These are phyloP conservation scores for Poecilobothrus nobilitatus DNA, from an alignment of 2,888 invertebrate species.

Conservation along the genomic window DNA sequence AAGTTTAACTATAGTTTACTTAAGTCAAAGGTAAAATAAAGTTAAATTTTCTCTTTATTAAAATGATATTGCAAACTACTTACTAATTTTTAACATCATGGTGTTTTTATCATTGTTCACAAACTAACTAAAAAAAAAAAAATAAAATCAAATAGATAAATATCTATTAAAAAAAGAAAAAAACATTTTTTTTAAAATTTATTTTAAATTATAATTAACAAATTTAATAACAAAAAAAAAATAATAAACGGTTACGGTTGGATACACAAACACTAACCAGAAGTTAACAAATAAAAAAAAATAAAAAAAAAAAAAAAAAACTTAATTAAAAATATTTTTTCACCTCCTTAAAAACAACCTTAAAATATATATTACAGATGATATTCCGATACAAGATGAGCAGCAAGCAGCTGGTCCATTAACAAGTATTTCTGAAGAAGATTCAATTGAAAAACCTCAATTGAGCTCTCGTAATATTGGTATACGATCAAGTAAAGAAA, in stretches of 20 bases:
- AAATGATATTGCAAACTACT: too few species aligned
- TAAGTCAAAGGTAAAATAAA: too few species aligned
- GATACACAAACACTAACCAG: neutral
- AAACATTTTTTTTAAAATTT: too few species aligned
- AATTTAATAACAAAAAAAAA: too few species aligned
- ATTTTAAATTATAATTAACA: too few species aligned
- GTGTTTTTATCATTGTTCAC: too few species aligned
- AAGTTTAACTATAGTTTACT: too few species aligned
- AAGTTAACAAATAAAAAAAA: neutral
- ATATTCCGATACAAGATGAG: constrained; percentile 71
- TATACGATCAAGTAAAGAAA: constrained; percentile 42
- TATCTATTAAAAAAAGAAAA: too few species aligned
- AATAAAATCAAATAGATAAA: too few species aligned
- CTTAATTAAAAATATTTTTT: neutral
- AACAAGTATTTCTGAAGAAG: constrained; percentile 42
- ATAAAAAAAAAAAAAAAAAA: neutral
- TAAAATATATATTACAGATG: constrained; percentile 53
- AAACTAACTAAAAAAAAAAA: too few species aligned
- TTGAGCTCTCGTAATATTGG: constrained; percentile 37
- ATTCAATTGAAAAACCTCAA: constrained; percentile 33
- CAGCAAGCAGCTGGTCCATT: constrained; percentile 37
- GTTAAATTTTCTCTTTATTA: too few species aligned
- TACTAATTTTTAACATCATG: too few species aligned
- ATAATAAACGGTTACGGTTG: neutral
- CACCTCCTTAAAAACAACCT: neutral